Evolutionary conservation across 2,113 vertebrate genomes (phyloP), one percentile per base, ranked within the genome.

Genomic region (Scartelaos histophorus): DNA sequence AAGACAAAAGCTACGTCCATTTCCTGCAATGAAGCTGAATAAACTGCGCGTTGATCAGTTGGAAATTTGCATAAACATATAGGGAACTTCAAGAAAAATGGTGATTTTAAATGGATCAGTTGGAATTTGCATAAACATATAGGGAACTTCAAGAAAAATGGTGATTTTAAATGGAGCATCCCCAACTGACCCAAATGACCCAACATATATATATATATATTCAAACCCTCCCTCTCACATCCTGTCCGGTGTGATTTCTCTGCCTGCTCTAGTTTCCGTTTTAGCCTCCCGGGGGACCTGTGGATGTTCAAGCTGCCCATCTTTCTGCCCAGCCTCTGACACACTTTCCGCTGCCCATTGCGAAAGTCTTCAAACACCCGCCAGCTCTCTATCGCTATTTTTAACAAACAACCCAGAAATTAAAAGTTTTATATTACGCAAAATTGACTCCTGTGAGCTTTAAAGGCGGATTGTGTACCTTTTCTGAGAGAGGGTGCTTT

Each of bases 221-320:
- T 15, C 7, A 34, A 17, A 61, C 58, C 58, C 57, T 34, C 58
- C 34, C 22, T 16, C 11, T 5, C 58, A 61, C 25, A 19, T 61
- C 58, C n/a, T 19, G 29, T 76, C 69, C 67, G 12, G 58, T 60
- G 57, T 34, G 61, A 64, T 11, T 64, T 38, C 29, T 17, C 29
- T 73, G 25, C 66, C 25, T 86, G 90, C 77, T 91, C 87, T 17
- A 88, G 22, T 86, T 91, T 86, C 66, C 78, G 85, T 86, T 76
- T 77, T 79, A 85, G 76, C 75, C 87, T 83, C 53, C 74, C 24
- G 54, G 61, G 70, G 76, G 78, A 80, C 64, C 64, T 9, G 0
- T 53, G n/a, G 67, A 79, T 73, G 76, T 66, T 81, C 83, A 71
- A 45, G 70, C 76, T 71, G 60, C 74, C 70, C 69, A 34, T 58